Base-by-base conservation (phyloP, 2,888 invertebrate genomes). In the Rotaria macrura region DNA sequence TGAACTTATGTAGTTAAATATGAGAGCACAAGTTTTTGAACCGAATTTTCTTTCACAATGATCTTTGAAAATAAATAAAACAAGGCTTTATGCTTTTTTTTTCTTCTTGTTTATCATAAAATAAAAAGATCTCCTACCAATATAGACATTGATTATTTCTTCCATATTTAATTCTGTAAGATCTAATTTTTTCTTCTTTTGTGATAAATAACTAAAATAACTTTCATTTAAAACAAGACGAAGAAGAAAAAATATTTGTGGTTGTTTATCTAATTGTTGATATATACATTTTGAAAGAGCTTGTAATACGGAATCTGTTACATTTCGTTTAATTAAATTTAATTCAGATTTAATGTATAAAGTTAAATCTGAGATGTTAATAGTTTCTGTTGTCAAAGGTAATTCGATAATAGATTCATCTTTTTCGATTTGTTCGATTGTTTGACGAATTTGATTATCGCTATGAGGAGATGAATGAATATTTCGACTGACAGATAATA, bases 1-100 rank as follows among this genome's bases (percentile, higher is more conserved):
- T n/a, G 86, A 83, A 43, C 85, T 87, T 12, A 87, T 86, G 34
- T 86, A 86, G 57, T 86, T 86, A 65, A 84, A 86, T 49, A 86
- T 49, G n/a, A 43, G 55, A 52, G 79, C 47, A 54, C 84, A 55
- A 29, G 74, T 86, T 57, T 84, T 84, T 25, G 57, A 7, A 25
- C 84, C 83, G 17, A 86, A 85, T 86, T 74, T 84, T 49, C 40
- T 54, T 52, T 86, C 84, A 47, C 84, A 74, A 20, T 54, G 43
- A 57, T 86, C 84, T 85, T 65, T 0, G 20, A 79, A n/a, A n/a
- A n/a, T n/a, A n/a, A 43, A 12, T 47, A 25, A 49, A 49, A 49
- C 6, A 49, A 49, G 17, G 14, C 9, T 5, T 9, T 0, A 9
- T 17, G 17, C 14, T 49, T 17, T 17, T 49, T 17, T 49, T 12